These are phyloP conservation scores for Pseudomyrmex gracilis DNA, from an alignment of 1,140 invertebrate genomes.

Conservation along the genomic window DNA sequence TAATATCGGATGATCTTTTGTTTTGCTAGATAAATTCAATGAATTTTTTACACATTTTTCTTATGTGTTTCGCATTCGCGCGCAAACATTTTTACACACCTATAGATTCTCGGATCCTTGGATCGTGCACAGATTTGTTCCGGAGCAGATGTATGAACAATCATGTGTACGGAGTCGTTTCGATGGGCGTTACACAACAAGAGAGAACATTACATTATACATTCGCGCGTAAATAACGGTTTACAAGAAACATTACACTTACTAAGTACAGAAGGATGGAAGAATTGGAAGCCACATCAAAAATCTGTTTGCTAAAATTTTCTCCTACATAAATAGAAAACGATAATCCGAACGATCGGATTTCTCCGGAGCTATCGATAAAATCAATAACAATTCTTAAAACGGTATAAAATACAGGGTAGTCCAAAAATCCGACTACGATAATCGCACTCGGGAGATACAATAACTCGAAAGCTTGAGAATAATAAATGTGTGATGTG, in stretches of 20 bases:
- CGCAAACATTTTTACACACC: conserved; percentile 9
- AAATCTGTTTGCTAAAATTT: conserved; percentile 44
- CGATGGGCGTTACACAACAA: conserved; percentile 59
- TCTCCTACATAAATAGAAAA: conserved; percentile 44
- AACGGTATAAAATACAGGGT: conserved; percentile 14
- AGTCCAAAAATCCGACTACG: conserved; percentile 12
- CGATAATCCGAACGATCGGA: conserved; percentile 31
- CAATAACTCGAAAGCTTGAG: conserved; percentile 2
- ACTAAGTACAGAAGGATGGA: conserved; percentile 69
- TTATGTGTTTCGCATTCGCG: background rate
- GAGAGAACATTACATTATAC: conserved; percentile 31
- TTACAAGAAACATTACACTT: conserved; percentile 62
- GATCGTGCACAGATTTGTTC: conserved; percentile 51
- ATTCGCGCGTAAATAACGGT: conserved; percentile 30
- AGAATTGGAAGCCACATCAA: conserved; percentile 58
- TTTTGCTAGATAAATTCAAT: background rate
- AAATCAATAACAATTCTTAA: conserved; percentile 23
- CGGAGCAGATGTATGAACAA: conserved; percentile 12
- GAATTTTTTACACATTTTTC: background rate
- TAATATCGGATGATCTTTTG: background rate
- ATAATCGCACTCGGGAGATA: background rate
- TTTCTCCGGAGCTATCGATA: conserved; percentile 20
- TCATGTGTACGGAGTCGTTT: conserved; percentile 62
- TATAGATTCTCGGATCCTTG: conserved; percentile 55
- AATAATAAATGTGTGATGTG: too few species aligned